Conservation (phyloP, 2,797 vertebrate species). For the Protosalanx chinensis region DNA sequence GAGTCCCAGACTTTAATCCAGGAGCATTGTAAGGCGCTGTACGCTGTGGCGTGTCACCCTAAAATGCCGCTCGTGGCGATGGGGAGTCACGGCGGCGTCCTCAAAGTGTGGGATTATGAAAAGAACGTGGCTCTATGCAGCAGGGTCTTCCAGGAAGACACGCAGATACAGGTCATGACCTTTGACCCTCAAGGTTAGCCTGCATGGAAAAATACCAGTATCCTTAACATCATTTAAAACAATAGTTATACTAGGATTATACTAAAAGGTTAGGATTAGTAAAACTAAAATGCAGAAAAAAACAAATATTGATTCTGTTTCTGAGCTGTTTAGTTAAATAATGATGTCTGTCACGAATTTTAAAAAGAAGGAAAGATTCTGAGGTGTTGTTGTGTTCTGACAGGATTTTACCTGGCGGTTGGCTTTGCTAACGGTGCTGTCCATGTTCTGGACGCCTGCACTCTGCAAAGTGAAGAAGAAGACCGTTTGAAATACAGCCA, state of each 20-base stretch:
- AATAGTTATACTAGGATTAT: not conserved
- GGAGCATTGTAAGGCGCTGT: constrained; percentile 72
- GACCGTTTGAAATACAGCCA: constrained; percentile 74
- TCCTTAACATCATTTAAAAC: not conserved
- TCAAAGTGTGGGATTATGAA: constrained; percentile 85
- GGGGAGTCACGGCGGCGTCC: constrained; percentile 77
- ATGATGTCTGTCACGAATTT: no score
- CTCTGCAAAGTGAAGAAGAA: constrained; percentile 70
- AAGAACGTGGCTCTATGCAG: constrained; percentile 66
- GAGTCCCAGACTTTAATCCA: constrained; percentile 68
- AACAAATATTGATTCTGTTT: no score
- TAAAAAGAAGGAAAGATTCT: not conserved
- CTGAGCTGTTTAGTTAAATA: no score
- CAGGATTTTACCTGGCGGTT: constrained; percentile 82
- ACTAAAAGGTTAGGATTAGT: no score
- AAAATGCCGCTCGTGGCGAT: constrained; percentile 68
- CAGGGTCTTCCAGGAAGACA: constrained; percentile 71
- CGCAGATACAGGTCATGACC: constrained; percentile 76
- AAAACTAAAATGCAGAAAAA: no score
- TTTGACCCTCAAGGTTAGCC: constrained; percentile 83
- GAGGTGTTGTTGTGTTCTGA: constrained; percentile 20
- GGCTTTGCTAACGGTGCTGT: constrained; percentile 84
- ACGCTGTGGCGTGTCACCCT: constrained; percentile 86
- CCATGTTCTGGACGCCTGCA: constrained; percentile 79
- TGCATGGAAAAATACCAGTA: not conserved